Base-by-base conservation (phyloP, 2,888 invertebrate genomes). In the Agrotis ipsilon region DNA sequence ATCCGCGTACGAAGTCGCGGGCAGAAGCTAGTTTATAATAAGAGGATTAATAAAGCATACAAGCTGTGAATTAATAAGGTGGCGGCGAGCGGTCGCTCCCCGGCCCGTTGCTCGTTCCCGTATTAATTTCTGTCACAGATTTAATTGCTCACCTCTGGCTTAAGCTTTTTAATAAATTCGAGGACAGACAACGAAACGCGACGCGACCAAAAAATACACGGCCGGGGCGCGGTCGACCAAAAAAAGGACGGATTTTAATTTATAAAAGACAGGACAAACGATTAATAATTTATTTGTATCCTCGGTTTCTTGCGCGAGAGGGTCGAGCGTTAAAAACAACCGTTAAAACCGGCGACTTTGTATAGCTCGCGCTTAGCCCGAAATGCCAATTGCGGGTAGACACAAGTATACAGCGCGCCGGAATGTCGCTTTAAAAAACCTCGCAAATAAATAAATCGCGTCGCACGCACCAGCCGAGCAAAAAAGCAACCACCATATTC, bases 231-330 rank as follows among this genome's bases (percentile, higher is more conserved):
- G 92, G 88, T 86, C 90, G 88, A 86, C 93, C 88, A 92, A 94
- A 95, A 96, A 95, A 96, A 94, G 92, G 89, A 92, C 89, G 89
- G 92, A 94, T 96, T 96, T 96, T 96, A 96, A 96, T 96, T 96
- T 96, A 96, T 95, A 96, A 95, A 94, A 94, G 96, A 96, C 96
- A 96, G 96, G 96, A 96, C 96, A 96, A 96, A 96, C 96, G 96
- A 96, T 96, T 96, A 96, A 96, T 96, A 96, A 96, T 96, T 96
- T 96, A 96, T 96, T 96, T 96, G 95, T 95, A 95, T 95, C 94
- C 92, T 92, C 91, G 91, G 92, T 92, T 96, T 94, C 92, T 94
- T 94, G 93, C 88, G 93, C 92, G 93, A 92, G 92, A 92, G 92
- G 93, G 90, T 90, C 92, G 93, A 94, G 95, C 96, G 96, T 96